These are phyloP conservation scores for Castor canadensis DNA, from an alignment of 2,113 vertebrate genomes.

Conservation along the genomic window DNA sequence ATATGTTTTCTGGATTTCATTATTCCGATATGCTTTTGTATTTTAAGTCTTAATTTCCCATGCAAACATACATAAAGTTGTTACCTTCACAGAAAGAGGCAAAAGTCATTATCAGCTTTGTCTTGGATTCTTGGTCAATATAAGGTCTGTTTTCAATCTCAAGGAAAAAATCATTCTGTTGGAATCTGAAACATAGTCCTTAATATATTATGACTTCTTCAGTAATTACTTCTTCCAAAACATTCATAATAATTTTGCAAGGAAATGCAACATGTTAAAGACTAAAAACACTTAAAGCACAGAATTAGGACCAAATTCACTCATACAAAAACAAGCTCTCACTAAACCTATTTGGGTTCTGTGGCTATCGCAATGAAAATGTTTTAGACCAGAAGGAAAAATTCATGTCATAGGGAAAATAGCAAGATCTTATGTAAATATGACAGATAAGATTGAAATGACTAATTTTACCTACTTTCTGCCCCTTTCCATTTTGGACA, in stretches of 20 bases:
- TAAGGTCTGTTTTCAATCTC: background rate
- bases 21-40: background rate
- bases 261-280: background rate
- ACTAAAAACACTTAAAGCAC: background rate
- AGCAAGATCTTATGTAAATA: background rate
- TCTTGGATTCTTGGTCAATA: background rate
- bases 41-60: background rate
- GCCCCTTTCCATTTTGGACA: background rate
- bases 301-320: background rate
- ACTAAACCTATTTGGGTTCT: background rate
- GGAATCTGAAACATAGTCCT: background rate
- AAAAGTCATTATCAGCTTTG: background rate
- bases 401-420: background rate
- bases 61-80: background rate
- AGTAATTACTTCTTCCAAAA: background rate
- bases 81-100: background rate
- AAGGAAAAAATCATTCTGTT: background rate
- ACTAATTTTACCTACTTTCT: slow-evolving; percentile 11
- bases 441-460: background rate
- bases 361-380: background rate
- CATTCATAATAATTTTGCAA: background rate
- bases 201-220: background rate
- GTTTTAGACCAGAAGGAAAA: background rate
- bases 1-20: background rate
- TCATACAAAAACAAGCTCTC: background rate